Evolutionary conservation across 2,797 vertebrate genomes (phyloP), one percentile per base, ranked within the genome.

Genomic region (Syncerus caffer): DNA sequence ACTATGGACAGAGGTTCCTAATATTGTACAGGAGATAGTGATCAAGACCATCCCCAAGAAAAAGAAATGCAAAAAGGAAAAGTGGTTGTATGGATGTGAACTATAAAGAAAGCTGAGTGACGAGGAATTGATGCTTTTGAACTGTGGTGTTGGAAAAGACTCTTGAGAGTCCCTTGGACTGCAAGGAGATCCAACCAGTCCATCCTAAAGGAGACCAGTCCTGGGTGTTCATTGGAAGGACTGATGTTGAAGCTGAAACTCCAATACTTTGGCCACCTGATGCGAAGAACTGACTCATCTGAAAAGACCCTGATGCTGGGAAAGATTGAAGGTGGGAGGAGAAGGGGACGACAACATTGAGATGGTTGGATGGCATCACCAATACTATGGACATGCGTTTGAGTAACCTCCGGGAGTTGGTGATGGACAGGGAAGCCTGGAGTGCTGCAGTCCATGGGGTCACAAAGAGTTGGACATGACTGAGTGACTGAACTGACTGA

Each of bases 281-380:
- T 67, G 9, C 0, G 0, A 67, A 67, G 17, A 34, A 67, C n/a
- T 34, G 64, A 34, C n/a, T 21, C 17, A 34, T 6, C 34, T 19
- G n/a, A 67, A 34, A 34, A 67, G 64, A 3, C n/a, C n/a, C 9
- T 67, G 64, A 67, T 67, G 17, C 64, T 34, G n/a, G 17, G 9
- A 34, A 67, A 67, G 9, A 34, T 21, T 34, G 64, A 67, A 67
- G 17, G 9, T 0, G 0, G 64, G 17, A 21, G 17, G 4, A 67
- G n/a, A 67, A 67, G n/a, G n/a, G n/a, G 64, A 67, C 5, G 4
- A 67, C 64, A 21, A 67, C 0, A 2, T 5, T 67, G 17, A 67
- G n/a, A 67, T 67, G n/a, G 17, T 21, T 34, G 64, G 17, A 67
- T 67, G 17, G 64, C n/a, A 21, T 67, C n/a, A 67, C 9, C 9